Evolutionary conservation across 2,888 invertebrate genomes (phyloP).

Genomic region (Pteria penguin): DNA sequence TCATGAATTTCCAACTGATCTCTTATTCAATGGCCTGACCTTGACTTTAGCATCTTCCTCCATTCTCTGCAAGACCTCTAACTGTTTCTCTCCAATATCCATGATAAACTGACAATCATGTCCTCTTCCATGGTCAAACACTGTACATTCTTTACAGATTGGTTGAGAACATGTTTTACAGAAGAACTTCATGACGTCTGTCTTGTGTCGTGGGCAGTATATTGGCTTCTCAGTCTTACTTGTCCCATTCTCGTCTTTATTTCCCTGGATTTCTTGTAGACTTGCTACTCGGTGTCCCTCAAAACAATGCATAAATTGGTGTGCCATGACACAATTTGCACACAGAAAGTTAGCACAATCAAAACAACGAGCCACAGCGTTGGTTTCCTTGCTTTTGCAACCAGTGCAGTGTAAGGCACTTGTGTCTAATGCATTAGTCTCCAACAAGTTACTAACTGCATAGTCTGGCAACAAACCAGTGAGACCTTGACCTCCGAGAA

Average conservation of each 20-base stretch:
- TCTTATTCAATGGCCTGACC: too few relatives aligned
- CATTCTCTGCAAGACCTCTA: slow-evolving; percentile 87
- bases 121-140: slow-evolving; percentile 84
- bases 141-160: slow-evolving; percentile 96
- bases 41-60: slow-evolving; percentile 92
- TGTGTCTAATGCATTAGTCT: slow-evolving; percentile 78
- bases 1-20: too few relatives aligned
- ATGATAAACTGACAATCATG: slow-evolving; percentile 75
- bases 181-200: slow-evolving; percentile 94
- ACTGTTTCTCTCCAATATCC: slow-evolving; percentile 84
- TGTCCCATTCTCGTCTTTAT: slow-evolving; percentile 81
- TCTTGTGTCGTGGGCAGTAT: slow-evolving; percentile 93
- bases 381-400: slow-evolving; percentile 96
- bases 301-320: slow-evolving; percentile 99
- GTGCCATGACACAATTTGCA: slow-evolving; percentile 98
- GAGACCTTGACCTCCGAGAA: slow-evolving; percentile 82
- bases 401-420: slow-evolving; percentile 89
- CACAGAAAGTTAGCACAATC: slow-evolving; percentile 98
- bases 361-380: slow-evolving; percentile 96
- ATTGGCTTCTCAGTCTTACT: slow-evolving; percentile 80
- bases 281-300: slow-evolving; percentile 94
- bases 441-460: slow-evolving; percentile 82
- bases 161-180: slow-evolving; percentile 96
- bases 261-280: slow-evolving; percentile 82
- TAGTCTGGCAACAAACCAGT: slow-evolving; percentile 86